Evolutionary conservation across 2,113 vertebrate species (phyloP).

Genomic region (Mola mola): DNA sequence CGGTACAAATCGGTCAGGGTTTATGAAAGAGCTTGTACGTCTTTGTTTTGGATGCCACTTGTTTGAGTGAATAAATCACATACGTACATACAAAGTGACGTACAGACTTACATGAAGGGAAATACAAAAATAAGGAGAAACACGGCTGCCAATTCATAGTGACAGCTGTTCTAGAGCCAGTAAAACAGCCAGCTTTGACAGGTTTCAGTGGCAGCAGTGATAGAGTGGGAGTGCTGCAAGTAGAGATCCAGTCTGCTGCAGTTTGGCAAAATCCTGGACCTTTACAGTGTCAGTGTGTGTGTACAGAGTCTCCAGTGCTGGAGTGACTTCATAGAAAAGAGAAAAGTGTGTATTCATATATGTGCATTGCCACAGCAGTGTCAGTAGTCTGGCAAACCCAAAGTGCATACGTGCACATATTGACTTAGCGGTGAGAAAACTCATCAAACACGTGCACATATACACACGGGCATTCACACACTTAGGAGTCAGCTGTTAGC

Average conservation of each 20-base stretch:
- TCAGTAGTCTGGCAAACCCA: slow-evolving; percentile 63
- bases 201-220: slow-evolving; percentile 53
- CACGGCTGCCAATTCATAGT: slow-evolving; percentile 38
- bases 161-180: slow-evolving; percentile 49
- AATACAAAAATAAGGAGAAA: slow-evolving; percentile 24
- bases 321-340: slow-evolving; percentile 68
- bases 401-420: slow-evolving; percentile 49
- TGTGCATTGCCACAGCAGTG: slow-evolving; percentile 21
- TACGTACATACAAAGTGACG: slow-evolving; percentile 15
- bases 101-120: slow-evolving; percentile 13
- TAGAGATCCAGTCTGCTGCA: slow-evolving; percentile 70
- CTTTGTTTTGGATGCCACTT: slow-evolving; percentile 47
- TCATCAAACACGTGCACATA: slow-evolving; percentile 35
- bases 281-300: slow-evolving; percentile 46
- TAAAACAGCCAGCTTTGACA: slow-evolving; percentile 56
- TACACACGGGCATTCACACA: slow-evolving; percentile 32
- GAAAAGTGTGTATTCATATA: slow-evolving; percentile 26
- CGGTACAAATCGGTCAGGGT: too few species aligned
- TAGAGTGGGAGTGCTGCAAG: slow-evolving; percentile 46
- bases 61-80: slow-evolving; percentile 33
- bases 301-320: slow-evolving; percentile 49
- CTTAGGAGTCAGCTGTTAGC: slow-evolving; percentile 80
- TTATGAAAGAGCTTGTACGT: slow-evolving; percentile 18
- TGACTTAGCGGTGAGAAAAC: slow-evolving; percentile 67
- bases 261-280: slow-evolving; percentile 61